A percentile compares a stretch with the other conserved stretches of the same genome.
phyloP scores from a whole-genome alignment of 2,888 invertebrate species.

The Eupeodes latifasciatus region DNA sequence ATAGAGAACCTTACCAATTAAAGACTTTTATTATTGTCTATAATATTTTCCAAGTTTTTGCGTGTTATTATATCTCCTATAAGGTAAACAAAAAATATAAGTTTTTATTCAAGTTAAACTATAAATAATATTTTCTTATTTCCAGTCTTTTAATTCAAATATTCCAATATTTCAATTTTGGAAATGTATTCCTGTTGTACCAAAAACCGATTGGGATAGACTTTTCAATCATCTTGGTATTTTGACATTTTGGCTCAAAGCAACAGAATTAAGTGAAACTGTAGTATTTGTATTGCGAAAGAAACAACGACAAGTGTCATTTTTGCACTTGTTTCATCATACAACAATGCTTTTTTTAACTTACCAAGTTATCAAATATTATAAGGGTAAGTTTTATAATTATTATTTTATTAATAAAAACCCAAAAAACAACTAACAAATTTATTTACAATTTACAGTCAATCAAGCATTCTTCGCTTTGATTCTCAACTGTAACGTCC shows the following conservation, averaged over 20 bases:
- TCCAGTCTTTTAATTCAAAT: constrained; percentile 53
- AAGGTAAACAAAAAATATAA: constrained; percentile 76
- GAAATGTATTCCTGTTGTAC: constrained; percentile 77
- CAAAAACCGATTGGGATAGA: constrained; percentile 65
- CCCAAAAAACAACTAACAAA: background rate
- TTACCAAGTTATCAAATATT: constrained; percentile 87
- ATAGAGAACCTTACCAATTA: constrained; percentile 88
- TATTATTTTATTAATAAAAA: background rate
- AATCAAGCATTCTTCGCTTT: constrained; percentile 88
- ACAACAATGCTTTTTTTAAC: constrained; percentile 86
- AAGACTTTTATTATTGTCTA: constrained; percentile 89
- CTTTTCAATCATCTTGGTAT: constrained; percentile 84
- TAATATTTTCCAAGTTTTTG: constrained; percentile 90
- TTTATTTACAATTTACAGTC: constrained; percentile 84
- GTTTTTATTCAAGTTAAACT: background rate
- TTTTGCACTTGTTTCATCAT: constrained; percentile 91
- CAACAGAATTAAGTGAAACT: constrained; percentile 89
- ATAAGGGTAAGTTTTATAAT: constrained; percentile 86
- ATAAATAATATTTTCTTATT: background rate
- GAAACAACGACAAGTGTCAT: constrained; percentile 89
- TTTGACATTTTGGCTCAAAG: constrained; percentile 88
- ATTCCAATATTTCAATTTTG: constrained; percentile 77
- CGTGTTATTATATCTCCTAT: constrained; percentile 79
- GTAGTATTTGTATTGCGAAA: constrained; percentile 89
- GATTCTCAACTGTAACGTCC: constrained; percentile 88